Conservation (phyloP, 2,888 invertebrate species). For the Chloroclystis v-ata region DNA sequence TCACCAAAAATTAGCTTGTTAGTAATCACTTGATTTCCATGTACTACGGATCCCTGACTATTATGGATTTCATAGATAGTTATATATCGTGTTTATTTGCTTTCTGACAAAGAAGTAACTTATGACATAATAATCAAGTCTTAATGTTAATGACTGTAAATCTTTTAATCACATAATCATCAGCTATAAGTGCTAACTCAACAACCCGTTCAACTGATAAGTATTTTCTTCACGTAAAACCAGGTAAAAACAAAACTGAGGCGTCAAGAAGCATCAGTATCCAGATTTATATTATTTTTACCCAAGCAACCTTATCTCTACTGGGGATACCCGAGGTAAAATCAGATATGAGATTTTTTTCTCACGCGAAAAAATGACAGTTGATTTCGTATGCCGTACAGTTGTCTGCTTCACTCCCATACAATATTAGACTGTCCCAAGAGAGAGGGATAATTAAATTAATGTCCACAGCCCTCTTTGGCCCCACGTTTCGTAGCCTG, state of each 20-base stretch:
- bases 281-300: slow-evolving; percentile 63
- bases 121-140: too few relatives aligned
- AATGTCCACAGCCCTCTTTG: slow-evolving; percentile 70
- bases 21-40: too few relatives aligned
- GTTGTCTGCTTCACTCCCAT: slow-evolving; percentile 58
- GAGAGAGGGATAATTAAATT: slow-evolving; percentile 74
- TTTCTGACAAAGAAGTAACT: too few relatives aligned
- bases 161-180: too few relatives aligned
- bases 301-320: slow-evolving; percentile 65
- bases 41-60: too few relatives aligned
- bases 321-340: slow-evolving; percentile 61
- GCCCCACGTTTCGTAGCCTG: slow-evolving; percentile 59
- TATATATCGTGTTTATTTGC: too few relatives aligned
- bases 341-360: slow-evolving; percentile 73
- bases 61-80: too few relatives aligned
- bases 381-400: slow-evolving; percentile 63
- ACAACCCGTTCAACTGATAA: not conserved
- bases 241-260: slow-evolving; percentile 27
- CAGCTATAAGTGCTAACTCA: not conserved
- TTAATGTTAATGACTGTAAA: too few relatives aligned
- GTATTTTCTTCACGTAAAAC: slow-evolving; percentile 26
- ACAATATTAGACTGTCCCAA: slow-evolving; percentile 70
- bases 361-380: slow-evolving; percentile 76
- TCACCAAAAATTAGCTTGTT: too few relatives aligned
- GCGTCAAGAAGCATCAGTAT: slow-evolving; percentile 38